Percentiles rank a stretch among this genome's conserved stretches.
Evolutionary conservation across 1,140 invertebrate genomes (phyloP).

Genomic region (Hormaphis cornu): DNA sequence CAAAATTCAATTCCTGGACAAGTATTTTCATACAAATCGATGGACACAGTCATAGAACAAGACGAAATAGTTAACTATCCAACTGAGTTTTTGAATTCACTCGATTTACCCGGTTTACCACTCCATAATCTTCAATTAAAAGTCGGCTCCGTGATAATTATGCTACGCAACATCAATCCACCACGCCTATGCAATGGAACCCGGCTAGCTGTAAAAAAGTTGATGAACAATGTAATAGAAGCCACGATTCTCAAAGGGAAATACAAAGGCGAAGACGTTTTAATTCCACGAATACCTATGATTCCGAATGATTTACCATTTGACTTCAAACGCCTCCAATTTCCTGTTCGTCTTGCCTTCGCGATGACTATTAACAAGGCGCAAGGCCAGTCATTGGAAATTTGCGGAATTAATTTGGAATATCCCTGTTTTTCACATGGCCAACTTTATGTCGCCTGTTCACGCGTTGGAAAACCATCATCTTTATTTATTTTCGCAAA

Average conservation of each 20-base stretch:
- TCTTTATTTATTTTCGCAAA: no score
- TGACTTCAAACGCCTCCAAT: conserved; percentile 45
- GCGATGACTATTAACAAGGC: conserved; percentile 51
- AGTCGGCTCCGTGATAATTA: conserved; percentile 41
- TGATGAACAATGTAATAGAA: conserved; percentile 42
- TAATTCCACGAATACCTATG: conserved; percentile 43
- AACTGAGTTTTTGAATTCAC: no score
- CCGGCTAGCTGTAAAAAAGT: conserved; percentile 41
- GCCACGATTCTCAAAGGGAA: conserved; percentile 42
- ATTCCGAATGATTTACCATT: conserved; percentile 42
- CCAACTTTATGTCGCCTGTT: conserved; percentile 44
- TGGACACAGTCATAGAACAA: neutral
- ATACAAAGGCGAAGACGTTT: conserved; percentile 41
- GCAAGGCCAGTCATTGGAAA: conserved; percentile 46
- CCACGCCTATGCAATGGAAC: conserved; percentile 44
- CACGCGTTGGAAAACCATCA: conserved; percentile 35
- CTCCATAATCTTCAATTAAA: conserved; percentile 41
- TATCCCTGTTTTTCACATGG: conserved; percentile 43
- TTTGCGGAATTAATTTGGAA: conserved; percentile 41
- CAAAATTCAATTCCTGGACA: neutral
- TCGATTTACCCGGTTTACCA: no score
- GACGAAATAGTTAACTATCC: conserved; percentile 22
- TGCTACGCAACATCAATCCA: conserved; percentile 41
- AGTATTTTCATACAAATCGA: no score
- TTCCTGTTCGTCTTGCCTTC: conserved; percentile 46